These are phyloP conservation scores for Heliconius aoede DNA, from an alignment of 2,888 invertebrate species.

Conservation along the genomic window DNA sequence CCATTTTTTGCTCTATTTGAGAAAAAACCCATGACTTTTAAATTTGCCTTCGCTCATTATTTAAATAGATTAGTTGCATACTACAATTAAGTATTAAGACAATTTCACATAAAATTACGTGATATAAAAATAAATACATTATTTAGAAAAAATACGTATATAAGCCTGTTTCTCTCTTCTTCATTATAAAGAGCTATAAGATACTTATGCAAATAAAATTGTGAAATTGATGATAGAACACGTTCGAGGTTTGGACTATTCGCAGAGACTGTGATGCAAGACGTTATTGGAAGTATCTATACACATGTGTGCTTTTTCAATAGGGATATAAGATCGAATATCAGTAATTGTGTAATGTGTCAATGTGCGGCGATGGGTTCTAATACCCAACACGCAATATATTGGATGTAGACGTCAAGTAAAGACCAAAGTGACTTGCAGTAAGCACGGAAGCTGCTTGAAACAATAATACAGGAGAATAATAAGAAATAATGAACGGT, in stretches of 20 bases:
- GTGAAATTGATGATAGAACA: conserved; percentile 42
- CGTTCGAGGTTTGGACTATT: conserved; percentile 47
- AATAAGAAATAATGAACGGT: no score
- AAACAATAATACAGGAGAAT: no score
- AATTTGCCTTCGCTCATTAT: no score
- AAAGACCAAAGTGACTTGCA: no score
- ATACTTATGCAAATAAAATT: conserved; percentile 36
- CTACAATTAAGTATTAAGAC: background rate
- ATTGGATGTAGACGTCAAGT: background rate
- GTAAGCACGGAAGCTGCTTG: no score
- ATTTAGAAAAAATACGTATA: background rate
- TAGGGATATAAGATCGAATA: background rate
- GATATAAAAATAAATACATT: background rate
- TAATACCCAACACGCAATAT: no score
- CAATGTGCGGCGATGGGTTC: background rate
- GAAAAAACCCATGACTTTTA: no score
- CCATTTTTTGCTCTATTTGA: background rate
- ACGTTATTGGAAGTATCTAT: conserved; percentile 15
- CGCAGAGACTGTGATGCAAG: conserved; percentile 50
- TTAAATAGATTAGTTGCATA: no score
- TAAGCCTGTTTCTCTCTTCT: background rate
- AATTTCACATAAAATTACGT: background rate
- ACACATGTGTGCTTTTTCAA: conserved; percentile 23
- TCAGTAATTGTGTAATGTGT: background rate
- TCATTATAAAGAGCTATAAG: background rate